Evolutionary conservation across 2,113 vertebrate genomes (phyloP), one percentile per base, ranked within the genome.

Genomic region (Takifugu bimaculatus): DNA sequence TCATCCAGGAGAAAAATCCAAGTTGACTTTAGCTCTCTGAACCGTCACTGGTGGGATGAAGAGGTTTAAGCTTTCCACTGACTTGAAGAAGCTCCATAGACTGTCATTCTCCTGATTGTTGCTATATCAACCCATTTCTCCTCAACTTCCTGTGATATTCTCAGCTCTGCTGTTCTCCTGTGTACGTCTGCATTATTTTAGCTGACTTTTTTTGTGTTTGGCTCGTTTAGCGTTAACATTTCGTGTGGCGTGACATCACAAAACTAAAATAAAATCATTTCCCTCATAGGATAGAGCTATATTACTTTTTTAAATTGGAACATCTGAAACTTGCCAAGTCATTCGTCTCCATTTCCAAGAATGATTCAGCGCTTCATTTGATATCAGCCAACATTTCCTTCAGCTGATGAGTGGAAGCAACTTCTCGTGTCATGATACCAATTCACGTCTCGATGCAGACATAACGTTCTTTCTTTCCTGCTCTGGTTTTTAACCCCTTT

Each of bases 21-120:
- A 61, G 61, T 68, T 74, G 72, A 73, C 63, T 78, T 75, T 12
- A 72, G 70, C 76, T 81, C 72, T 48, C 55, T 78, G 51, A 80
- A 62, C 65, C 73, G 77, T 83, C 76, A 68, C 51, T 66, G 49
- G 53, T 74, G 13, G 60, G 70, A 63, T 48, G 61, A 70, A 60
- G 70, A 68, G 6, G 6, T 68, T 73, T 66, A 77, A 70, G 67
- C 68, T 69, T 68, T 64, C 25, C 35, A 27, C 51, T 69, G 73
- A 65, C 62, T 70, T 59, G 47, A 79, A 58, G 68, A 20, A 55
- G 65, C 49, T 52, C 35, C 50, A 77, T 32, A 39, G 57, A 68
- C 59, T 60, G 52, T 35, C 54, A 45, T 54, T 39, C 65, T 72
- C 25, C 73, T 61, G 56, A 45, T 50, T 61, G 20, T 50, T 54